Evolutionary conservation across 2,797 vertebrate genomes (phyloP).

Genomic region (Odontamblyopus lacepedii): DNA sequence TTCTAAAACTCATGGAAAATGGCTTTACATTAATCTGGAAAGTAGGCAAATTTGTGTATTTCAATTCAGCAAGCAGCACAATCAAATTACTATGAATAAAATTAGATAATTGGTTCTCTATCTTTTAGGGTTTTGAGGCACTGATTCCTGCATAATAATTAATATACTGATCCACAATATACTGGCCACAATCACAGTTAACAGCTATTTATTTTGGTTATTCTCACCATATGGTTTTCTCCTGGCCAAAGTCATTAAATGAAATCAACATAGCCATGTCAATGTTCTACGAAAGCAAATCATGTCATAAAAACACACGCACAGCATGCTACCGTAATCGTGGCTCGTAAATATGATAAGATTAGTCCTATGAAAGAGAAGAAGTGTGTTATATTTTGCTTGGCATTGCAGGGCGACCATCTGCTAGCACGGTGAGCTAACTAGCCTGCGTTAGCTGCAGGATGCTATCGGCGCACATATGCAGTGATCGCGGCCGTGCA

Average conservation of each 20-base stretch:
- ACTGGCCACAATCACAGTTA: neutral
- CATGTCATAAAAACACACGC: neutral
- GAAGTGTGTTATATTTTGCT: neutral
- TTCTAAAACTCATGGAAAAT: too few relatives aligned
- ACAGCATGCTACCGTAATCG: rapidly evolving
- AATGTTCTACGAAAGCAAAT: neutral
- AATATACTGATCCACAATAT: neutral
- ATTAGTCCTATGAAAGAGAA: neutral
- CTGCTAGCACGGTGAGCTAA: conserved; percentile 20
- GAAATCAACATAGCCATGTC: neutral
- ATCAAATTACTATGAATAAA: neutral
- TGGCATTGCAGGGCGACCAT: conserved; percentile 11
- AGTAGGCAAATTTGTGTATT: neutral
- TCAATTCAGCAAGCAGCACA: neutral
- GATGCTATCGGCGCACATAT: neutral
- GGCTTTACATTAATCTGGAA: neutral
- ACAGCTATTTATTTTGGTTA: neutral
- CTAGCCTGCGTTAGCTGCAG: conserved; percentile 42
- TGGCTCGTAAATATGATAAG: neutral
- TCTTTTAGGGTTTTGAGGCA: neutral
- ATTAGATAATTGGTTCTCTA: neutral
- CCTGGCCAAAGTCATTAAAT: neutral
- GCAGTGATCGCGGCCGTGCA: conserved; percentile 26
- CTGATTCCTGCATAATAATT: neutral
- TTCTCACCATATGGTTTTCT: neutral